These are phyloP conservation scores for Epinotia bilunana DNA, from an alignment of 2,888 invertebrate genomes.

Conservation along the genomic window DNA sequence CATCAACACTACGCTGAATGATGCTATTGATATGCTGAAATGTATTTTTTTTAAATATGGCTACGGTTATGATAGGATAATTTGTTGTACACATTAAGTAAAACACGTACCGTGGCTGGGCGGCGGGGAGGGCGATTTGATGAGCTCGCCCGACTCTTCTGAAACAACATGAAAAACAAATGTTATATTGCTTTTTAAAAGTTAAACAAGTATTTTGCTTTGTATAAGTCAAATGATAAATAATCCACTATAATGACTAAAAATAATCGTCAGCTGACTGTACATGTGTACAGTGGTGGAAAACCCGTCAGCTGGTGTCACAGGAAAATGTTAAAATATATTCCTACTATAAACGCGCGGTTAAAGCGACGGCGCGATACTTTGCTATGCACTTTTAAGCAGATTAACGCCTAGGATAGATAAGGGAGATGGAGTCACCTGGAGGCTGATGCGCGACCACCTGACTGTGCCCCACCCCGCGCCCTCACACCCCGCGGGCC, in stretches of 20 bases:
- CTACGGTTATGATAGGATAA: background rate
- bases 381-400: no score
- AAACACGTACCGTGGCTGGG: slow-evolving; percentile 87
- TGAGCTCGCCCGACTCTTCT: slow-evolving; percentile 86
- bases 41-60: background rate
- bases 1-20: no score
- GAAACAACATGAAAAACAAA: slow-evolving; percentile 62
- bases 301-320: no score
- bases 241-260: no score
- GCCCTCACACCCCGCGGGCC: background rate
- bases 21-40: background rate
- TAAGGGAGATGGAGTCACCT: background rate
- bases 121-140: slow-evolving; percentile 92
- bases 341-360: no score
- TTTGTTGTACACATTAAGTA: background rate
- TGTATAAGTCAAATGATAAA: no score
- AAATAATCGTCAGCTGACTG: no score
- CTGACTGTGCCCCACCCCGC: slow-evolving; percentile 1
- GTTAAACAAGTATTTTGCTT: no score
- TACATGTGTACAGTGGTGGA: no score
- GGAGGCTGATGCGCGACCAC: slow-evolving; percentile 20
- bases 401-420: no score
- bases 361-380: no score
- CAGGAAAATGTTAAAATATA: no score
- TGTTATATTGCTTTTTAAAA: background rate